Evolutionary conservation across 37 sponge, comb jelly and placozoan genomes (phyloP).

Genomic region (Spongilla lacustris): DNA sequence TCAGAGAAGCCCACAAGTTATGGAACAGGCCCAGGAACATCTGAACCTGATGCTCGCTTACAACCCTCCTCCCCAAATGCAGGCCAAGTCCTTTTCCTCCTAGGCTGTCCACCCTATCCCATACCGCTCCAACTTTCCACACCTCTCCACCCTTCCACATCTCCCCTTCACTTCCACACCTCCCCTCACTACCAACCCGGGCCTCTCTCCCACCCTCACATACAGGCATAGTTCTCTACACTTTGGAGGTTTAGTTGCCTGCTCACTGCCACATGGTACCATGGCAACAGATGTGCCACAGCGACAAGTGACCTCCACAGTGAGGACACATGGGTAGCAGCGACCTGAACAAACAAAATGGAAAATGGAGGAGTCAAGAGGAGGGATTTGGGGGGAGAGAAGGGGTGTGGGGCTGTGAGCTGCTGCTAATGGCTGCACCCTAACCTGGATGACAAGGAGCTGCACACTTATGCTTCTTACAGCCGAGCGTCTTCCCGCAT

Average conservation of each 20-base stretch:
- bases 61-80: too few relatives aligned
- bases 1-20: too few relatives aligned
- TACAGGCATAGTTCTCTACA: conserved; percentile 72
- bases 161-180: too few relatives aligned
- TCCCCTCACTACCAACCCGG: too few relatives aligned
- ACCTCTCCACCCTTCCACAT: neutral
- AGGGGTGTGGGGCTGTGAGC: neutral
- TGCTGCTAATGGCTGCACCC: neutral
- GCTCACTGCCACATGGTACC: conserved; percentile 86
- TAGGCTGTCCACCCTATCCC: too few relatives aligned
- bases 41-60: neutral
- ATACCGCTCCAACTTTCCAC: too few relatives aligned
- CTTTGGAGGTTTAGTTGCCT: conserved; percentile 65
- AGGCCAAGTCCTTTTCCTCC: too few relatives aligned
- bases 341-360: conserved; percentile 58
- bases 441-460: conserved; percentile 85
- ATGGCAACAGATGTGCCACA: conserved; percentile 71
- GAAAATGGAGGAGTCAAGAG: neutral
- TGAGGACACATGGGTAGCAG: conserved; percentile 90
- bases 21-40: neutral
- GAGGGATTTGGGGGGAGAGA: neutral
- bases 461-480: conserved; percentile 90
- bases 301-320: conserved; percentile 63
- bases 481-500: conserved; percentile 77
- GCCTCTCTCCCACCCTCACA: neutral